phyloP scores from a whole-genome alignment of 2,888 invertebrate species.

The Melanostoma scalare region DNA sequence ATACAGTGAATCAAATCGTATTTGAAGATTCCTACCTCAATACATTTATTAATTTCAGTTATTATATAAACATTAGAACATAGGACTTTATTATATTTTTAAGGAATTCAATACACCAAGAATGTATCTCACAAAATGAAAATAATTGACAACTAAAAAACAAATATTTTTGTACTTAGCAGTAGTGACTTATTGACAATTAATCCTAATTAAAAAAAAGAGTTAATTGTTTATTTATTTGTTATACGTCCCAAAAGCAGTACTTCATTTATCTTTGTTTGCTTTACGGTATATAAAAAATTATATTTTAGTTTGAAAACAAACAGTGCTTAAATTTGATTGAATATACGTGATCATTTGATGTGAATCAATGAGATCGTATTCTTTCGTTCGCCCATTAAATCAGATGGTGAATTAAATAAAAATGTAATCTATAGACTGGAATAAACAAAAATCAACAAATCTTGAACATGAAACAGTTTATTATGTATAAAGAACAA shows the following conservation, averaged over 20 bases:
- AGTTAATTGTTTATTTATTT: conserved; percentile 57
- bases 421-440: conserved; percentile 68
- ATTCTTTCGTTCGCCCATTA: neutral
- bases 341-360: neutral
- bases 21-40: conserved; percentile 71
- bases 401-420: conserved; percentile 35
- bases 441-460: conserved; percentile 63
- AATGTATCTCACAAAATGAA: conserved; percentile 41
- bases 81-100: conserved; percentile 52
- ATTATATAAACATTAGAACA: conserved; percentile 35
- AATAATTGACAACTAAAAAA: conserved; percentile 36
- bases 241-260: conserved; percentile 56
- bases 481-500: conserved; percentile 47
- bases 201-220: conserved; percentile 27
- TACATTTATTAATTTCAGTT: conserved; percentile 58
- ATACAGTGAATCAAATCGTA: conserved; percentile 63
- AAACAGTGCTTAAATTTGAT: conserved; percentile 44
- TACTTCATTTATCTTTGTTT: conserved; percentile 60
- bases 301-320: conserved; percentile 12
- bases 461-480: conserved; percentile 44
- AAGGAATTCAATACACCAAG: conserved; percentile 21
- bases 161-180: conserved; percentile 72
- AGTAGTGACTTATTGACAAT: conserved; percentile 64
- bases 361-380: too few relatives aligned
- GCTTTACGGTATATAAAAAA: conserved; percentile 7